Evolutionary conservation across 2,113 vertebrate species (phyloP), one percentile per base, ranked within the genome.

Genomic region (Beaufortia kweichowensis): DNA sequence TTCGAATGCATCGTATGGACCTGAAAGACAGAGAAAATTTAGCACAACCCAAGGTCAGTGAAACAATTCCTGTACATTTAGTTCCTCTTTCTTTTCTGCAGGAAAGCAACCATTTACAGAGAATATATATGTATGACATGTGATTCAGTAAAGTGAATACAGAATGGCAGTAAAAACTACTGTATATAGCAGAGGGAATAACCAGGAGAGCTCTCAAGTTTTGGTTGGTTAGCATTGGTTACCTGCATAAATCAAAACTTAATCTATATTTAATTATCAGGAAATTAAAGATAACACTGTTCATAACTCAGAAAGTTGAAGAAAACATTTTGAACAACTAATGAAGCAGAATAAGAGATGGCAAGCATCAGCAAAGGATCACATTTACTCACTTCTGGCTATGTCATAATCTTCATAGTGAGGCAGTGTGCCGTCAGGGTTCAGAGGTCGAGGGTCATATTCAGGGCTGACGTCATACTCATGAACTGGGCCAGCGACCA

Each of bases 361-460:
- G 9, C 21, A n/a, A n/a, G 56, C 35, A 48, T 23, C 17, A 6
- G 0, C 3, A 26, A 10, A 14, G 33, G 10, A 17, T 35, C 11
- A 33, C 17, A 24, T 35, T 10, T 15, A 86, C 97, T 96, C 90
- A 99, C 97, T 85, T 75, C 95, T 94, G 82, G 60, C 23, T 2
- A 26, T 48, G 0, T 26, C 72, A 1, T 93, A 92, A 10, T 81
- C 83, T 2, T 94, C 87, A 24, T 95, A 96, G 71, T 93, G 91
- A 48, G 91, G 92, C 23, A 92, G 87, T 0, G 79, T 76, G 57
- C 41, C 41, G 6, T 82, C 77, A 0, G 76, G 72, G 21, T 67
- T 31, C 5, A 57, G 3, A n/a, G 61, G 43, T 56, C 6, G 79
- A 0, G 79, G 73, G 1, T 81, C 77, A 12, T 89, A 89, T 71